Evolutionary conservation across 2,797 vertebrate species (phyloP).

Genomic region (Pipistrellus pygmaeus): DNA sequence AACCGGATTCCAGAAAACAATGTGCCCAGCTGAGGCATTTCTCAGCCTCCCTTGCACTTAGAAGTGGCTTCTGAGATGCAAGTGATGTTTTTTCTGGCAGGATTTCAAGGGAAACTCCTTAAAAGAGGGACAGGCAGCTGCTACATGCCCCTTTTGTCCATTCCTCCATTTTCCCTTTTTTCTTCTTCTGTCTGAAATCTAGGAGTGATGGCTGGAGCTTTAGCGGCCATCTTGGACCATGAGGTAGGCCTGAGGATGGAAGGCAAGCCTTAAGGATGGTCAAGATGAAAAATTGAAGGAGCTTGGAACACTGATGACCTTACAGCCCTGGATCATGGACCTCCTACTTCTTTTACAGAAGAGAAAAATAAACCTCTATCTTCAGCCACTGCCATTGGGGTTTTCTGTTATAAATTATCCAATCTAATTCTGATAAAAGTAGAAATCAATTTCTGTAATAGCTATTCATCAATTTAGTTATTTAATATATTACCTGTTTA

Average conservation of each 20-base stretch:
- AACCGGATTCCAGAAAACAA: neutral
- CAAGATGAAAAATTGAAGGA: neutral
- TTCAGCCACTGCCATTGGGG: neutral
- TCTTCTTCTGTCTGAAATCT: neutral
- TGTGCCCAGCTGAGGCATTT: neutral
- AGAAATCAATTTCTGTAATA: neutral
- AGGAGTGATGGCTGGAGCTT: neutral
- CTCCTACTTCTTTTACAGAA: neutral
- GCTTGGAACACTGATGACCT: neutral
- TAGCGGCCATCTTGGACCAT: neutral
- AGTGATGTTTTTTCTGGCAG: neutral
- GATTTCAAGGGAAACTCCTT: neutral
- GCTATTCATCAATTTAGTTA: neutral
- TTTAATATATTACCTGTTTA: neutral
- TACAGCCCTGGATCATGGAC: neutral
- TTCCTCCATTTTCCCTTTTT: neutral
- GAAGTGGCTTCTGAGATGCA: neutral
- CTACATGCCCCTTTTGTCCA: neutral
- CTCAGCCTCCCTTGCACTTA: neutral
- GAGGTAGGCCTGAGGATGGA: neutral
- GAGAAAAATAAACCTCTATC: neutral
- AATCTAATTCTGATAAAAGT: neutral
- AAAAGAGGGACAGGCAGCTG: neutral
- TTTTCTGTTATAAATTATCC: neutral
- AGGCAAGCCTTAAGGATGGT: neutral